phyloP scores from a whole-genome alignment of 1,140 invertebrate genomes.

The Ceratosolen fusciceps region DNA sequence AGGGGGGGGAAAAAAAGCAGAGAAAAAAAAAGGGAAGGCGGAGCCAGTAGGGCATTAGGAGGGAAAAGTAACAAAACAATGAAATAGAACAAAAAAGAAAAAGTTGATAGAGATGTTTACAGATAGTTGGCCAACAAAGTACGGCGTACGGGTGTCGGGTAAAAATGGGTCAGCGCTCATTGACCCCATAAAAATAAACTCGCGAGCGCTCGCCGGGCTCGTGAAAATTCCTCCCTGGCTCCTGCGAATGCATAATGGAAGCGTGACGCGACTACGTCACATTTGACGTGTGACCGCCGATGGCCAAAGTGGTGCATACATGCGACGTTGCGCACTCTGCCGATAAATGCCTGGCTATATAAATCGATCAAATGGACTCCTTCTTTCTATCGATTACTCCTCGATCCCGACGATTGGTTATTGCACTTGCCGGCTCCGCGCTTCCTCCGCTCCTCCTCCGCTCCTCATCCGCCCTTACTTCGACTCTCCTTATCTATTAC shows the following conservation, averaged over 20 bases:
- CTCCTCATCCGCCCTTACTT: no score
- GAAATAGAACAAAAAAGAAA: not conserved
- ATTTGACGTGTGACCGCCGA: slow-evolving; percentile 9
- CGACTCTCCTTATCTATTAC: no score
- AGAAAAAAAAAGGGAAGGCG: not conserved
- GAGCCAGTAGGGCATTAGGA: not conserved
- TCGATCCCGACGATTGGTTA: slow-evolving; percentile 58
- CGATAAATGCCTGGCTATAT: not conserved
- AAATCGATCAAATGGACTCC: slow-evolving; percentile 47
- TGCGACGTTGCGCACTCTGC: not conserved
- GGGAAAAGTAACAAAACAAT: not conserved
- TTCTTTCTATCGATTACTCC: slow-evolving; percentile 56
- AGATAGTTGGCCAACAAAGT: slow-evolving; percentile 12
- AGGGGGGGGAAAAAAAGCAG: not conserved
- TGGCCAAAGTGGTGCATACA: not conserved
- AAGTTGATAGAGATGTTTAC: not conserved
- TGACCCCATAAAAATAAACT: slow-evolving; percentile 34
- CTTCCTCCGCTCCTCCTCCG: no score
- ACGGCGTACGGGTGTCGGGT: not conserved
- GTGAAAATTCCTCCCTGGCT: slow-evolving; percentile 19
- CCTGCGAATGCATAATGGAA: slow-evolving; percentile 16
- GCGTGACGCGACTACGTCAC: slow-evolving; percentile 20
- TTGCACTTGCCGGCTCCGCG: slow-evolving; percentile 57
- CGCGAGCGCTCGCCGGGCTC: not conserved
- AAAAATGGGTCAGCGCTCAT: slow-evolving; percentile 30